phyloP scores from a whole-genome alignment of 2,888 invertebrate species.

The Tenthredo scrophulariae region DNA sequence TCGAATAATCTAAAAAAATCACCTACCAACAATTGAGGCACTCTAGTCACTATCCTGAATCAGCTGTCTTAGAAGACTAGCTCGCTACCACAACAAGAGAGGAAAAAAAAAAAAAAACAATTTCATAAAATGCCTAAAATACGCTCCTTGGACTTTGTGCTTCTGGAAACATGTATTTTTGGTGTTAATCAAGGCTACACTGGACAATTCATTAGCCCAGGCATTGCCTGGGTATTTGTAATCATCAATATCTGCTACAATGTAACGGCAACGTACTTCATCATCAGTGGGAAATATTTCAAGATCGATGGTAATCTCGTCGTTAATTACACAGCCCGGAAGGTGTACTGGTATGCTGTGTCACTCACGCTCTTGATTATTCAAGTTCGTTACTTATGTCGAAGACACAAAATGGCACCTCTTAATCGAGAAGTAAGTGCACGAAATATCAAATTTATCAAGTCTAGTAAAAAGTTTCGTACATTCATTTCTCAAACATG shows the following conservation, averaged over 20 bases:
- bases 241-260: neutral
- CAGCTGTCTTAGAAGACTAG: neutral
- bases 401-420: neutral
- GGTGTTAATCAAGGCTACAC: constrained; percentile 22
- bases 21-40: neutral
- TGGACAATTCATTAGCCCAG: neutral
- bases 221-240: neutral
- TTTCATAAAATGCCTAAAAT: neutral
- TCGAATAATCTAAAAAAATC: neutral
- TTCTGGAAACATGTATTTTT: neutral
- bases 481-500: neutral
- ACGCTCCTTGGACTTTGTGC: constrained; percentile 14
- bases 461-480: neutral
- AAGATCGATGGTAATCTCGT: no score
- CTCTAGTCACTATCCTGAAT: neutral
- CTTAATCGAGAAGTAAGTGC: neutral
- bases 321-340: neutral
- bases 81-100: neutral
- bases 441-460: neutral
- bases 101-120: neutral
- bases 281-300: neutral
- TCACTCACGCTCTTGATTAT: neutral
- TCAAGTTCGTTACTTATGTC: constrained; percentile 8
- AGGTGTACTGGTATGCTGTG: neutral
- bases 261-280: neutral